Base-by-base conservation (phyloP, 1,140 invertebrate species). In the Drosophila asahinai region DNA sequence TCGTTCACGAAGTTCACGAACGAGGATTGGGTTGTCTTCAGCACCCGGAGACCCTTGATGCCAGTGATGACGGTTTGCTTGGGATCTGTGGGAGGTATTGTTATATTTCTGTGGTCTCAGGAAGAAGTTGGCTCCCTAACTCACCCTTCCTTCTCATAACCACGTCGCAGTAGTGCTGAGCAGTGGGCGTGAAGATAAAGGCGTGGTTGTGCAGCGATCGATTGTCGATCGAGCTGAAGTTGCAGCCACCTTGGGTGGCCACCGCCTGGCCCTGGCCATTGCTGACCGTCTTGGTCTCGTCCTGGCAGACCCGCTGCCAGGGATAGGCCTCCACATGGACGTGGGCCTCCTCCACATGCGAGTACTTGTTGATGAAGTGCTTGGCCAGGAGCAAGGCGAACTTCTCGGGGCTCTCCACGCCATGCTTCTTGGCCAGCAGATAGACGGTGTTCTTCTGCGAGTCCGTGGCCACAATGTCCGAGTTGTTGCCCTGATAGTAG, bases 361-460 rank as follows among this genome's bases (percentile, higher is more conserved):
- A 93, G 83, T 97, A 97, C 66, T 95, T 95, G 54, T 94, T 95
- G 8, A 97, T 92, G 72, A 97, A 97, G 86, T 97, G 96, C 49
- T 94, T 94, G 77, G 95, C 95, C 25, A 97, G 92, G 5, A 96
- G 91, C 4, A 96, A 93, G 2, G 94, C 96, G 91, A 97, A 97
- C 62, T 95, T 95, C 86, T 97, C 96, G 1, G 96, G 96, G 9
- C 95, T 95, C 67, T 95, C 95, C 1, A 97, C 94, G 42, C 96
- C 96, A 90, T 96, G 93, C 77, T 96, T 96, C 86, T 96, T 97
- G 11, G 96, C 96, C 73, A 97, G 80, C 27, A 97, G 84, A 86
- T 97, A 97, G n/a, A 97, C 95, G 0, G 96, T 97, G 81, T 97
- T 97, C 93, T 97, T 97, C 81, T 97, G 96, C 8, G 96, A 96